A percentile compares a stretch with the other conserved stretches of the same genome.
These are phyloP conservation scores for Nibea albiflora DNA, from an alignment of 2,113 vertebrate genomes.

Conservation along the genomic window DNA sequence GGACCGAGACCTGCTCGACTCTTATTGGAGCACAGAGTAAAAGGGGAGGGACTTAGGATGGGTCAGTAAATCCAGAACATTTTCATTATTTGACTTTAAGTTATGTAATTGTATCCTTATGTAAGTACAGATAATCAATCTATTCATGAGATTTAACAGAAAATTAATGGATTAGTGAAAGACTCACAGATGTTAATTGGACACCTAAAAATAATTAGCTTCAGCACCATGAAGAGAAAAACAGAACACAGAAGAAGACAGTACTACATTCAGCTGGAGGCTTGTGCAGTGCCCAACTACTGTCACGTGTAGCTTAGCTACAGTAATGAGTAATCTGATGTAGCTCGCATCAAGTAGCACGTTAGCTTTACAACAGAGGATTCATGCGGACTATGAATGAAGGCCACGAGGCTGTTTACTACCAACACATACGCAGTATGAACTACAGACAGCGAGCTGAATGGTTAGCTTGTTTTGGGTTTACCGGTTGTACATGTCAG, in stretches of 20 bases:
- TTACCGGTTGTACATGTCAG: constrained; percentile 98
- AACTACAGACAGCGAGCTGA: background rate
- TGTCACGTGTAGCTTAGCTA: background rate
- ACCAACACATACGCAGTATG: background rate
- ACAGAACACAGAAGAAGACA: too few relatives aligned
- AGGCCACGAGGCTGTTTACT: background rate
- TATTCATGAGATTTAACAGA: too few relatives aligned
- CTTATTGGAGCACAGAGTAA: too few relatives aligned
- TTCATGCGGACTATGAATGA: background rate
- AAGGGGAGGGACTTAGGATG: too few relatives aligned
- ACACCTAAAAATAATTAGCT: background rate
- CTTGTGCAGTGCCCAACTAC: background rate
- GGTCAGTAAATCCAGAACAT: too few relatives aligned
- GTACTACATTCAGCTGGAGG: too few relatives aligned
- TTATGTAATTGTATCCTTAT: too few relatives aligned
- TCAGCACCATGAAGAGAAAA: background rate
- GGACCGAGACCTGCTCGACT: too few relatives aligned
- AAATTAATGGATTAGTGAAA: background rate
- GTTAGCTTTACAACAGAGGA: fast-evolving
- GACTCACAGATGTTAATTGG: too few relatives aligned
- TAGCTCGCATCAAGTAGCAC: too few relatives aligned
- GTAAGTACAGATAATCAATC: too few relatives aligned
- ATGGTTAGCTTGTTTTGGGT: constrained; percentile 24
- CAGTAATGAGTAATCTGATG: background rate
- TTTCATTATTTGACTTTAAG: background rate